These are phyloP conservation scores for Drosophila arawakana DNA, from an alignment of 1,140 invertebrate species.

Conservation along the genomic window DNA sequence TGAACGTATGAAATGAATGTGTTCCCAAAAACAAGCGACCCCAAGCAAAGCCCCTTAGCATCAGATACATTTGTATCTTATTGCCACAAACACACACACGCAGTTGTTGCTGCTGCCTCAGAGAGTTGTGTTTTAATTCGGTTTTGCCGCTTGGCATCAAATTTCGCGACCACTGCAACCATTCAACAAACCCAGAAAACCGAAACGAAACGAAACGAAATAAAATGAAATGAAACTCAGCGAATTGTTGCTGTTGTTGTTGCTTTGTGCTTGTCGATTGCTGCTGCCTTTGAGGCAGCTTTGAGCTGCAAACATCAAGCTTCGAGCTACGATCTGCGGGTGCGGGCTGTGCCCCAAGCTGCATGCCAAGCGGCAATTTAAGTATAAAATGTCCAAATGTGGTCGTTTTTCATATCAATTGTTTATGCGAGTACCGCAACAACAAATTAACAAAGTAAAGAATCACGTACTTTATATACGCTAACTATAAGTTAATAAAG, in stretches of 20 bases:
- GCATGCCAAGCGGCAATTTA: slow-evolving; percentile 78
- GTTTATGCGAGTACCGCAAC: slow-evolving; percentile 40
- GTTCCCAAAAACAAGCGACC: slow-evolving; percentile 44
- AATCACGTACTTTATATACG: not conserved
- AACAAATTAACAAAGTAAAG: not conserved
- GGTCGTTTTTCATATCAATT: slow-evolving; percentile 75
- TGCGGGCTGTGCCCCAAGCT: slow-evolving; percentile 52
- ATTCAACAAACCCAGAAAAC: slow-evolving; percentile 81
- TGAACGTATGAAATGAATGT: slow-evolving; percentile 26
- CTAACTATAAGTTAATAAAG: not conserved
- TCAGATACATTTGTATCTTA: slow-evolving; percentile 43
- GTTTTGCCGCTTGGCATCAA: slow-evolving; percentile 63
- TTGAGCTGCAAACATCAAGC: no score
- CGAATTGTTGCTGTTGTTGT: slow-evolving; percentile 19
- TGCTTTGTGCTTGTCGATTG: slow-evolving; percentile 24
- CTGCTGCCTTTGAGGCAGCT: slow-evolving; percentile 15
- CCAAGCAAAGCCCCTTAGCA: slow-evolving; percentile 62
- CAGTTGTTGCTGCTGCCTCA: slow-evolving; percentile 1
- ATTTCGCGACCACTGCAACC: slow-evolving; percentile 69
- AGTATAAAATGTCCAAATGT: slow-evolving; percentile 80
- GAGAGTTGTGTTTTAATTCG: slow-evolving; percentile 37
- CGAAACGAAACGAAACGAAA: slow-evolving; percentile 71
- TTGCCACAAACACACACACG: slow-evolving; percentile 25
- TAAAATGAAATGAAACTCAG: slow-evolving; percentile 71
- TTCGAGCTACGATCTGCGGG: not conserved